Evolutionary conservation across 2,113 vertebrate genomes (phyloP).

Genomic region (Desmodus rotundus): DNA sequence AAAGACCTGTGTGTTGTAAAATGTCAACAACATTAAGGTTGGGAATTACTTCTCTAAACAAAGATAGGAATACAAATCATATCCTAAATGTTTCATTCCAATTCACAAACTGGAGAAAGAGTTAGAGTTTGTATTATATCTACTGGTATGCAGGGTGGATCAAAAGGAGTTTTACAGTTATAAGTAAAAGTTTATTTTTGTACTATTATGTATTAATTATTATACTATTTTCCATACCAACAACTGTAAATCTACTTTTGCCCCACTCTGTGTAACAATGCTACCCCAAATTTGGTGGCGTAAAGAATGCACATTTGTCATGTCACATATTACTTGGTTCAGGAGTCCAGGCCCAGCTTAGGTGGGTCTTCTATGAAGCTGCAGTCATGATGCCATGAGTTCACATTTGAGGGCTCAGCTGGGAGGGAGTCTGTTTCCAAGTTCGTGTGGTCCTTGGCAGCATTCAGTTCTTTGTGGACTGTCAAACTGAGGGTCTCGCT

Average conservation of each 20-base stretch:
- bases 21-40: not conserved
- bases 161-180: not conserved
- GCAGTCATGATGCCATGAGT: not conserved
- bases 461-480: not conserved
- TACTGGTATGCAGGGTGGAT: not conserved
- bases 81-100: conserved; percentile 33
- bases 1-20: not conserved
- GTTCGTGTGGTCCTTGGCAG: not conserved
- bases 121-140: not conserved
- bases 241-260: too few relatives aligned
- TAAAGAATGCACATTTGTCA: not conserved
- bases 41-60: conserved; percentile 6
- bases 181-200: too few relatives aligned
- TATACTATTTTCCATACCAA: too few relatives aligned
- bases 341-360: not conserved
- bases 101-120: not conserved
- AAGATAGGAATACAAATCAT: conserved; percentile 47
- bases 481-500: not conserved
- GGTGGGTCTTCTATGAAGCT: not conserved
- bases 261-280: not conserved
- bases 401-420: not conserved
- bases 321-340: not conserved
- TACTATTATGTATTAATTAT: too few relatives aligned
- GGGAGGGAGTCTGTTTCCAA: not conserved
- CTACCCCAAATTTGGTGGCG: not conserved